phyloP scores from a whole-genome alignment of 2,797 vertebrate species.

The Oreochromis grahami region DNA sequence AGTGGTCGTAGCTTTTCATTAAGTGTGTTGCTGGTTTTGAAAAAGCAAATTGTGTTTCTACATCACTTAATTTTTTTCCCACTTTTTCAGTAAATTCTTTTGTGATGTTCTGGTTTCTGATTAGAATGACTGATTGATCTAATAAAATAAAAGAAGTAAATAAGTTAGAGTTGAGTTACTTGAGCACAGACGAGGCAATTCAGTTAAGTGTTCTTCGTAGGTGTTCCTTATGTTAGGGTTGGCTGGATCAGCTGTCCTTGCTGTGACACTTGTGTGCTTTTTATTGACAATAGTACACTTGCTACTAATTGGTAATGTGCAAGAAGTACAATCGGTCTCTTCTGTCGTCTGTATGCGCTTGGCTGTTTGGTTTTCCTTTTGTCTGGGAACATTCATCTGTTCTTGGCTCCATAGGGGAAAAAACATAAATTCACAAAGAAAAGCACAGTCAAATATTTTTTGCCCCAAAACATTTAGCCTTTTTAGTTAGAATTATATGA shows the following conservation, averaged over 20 bases:
- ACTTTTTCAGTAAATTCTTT: conserved; percentile 9
- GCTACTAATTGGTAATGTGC: conserved; percentile 46
- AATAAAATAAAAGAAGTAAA: conserved; percentile 21
- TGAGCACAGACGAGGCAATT: conserved; percentile 40
- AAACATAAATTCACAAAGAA: not conserved
- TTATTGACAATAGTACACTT: conserved; percentile 29
- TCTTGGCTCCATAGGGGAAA: not conserved
- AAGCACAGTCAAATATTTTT: not conserved
- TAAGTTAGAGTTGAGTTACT: conserved; percentile 49
- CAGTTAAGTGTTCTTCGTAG: conserved; percentile 61
- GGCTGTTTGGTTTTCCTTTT: not conserved
- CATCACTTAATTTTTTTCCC: not conserved
- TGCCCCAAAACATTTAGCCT: not conserved
- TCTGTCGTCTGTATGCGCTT: not conserved
- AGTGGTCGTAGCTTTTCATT: not conserved
- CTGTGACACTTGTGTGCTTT: conserved; percentile 21
- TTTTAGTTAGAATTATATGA: not conserved
- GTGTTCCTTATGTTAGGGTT: conserved; percentile 43
- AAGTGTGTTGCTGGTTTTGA: not conserved
- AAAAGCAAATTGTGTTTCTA: not conserved
- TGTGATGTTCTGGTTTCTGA: not conserved
- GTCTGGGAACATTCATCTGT: not conserved
- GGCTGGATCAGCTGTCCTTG: not conserved
- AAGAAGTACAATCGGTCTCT: conserved; percentile 47
- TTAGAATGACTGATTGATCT: conserved; percentile 26